Evolutionary conservation across 1,140 invertebrate species (phyloP).

Genomic region (Aethina tumida): DNA sequence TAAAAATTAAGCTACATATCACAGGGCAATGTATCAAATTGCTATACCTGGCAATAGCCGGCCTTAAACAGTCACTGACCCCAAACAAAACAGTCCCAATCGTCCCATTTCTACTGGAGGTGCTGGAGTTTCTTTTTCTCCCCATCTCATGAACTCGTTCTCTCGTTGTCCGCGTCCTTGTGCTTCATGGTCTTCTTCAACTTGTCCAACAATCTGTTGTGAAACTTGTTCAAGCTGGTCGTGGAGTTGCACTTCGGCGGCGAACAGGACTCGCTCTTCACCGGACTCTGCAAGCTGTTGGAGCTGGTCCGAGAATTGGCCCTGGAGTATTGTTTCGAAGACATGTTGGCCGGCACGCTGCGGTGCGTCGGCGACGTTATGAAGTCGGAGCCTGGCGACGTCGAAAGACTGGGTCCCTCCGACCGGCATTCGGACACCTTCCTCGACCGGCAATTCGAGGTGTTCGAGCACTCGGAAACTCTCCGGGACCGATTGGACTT

Average conservation of each 20-base stretch:
- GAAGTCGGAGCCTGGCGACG: slow-evolving; percentile 61
- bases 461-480: slow-evolving; percentile 63
- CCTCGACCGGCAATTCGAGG: slow-evolving; percentile 49
- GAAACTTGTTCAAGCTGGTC: slow-evolving; percentile 71
- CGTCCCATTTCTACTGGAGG: slow-evolving; percentile 17
- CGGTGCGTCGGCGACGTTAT: slow-evolving; percentile 50
- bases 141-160: slow-evolving; percentile 33
- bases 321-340: slow-evolving; percentile 41
- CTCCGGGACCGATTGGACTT: slow-evolving; percentile 65
- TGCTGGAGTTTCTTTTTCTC: slow-evolving; percentile 12
- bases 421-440: slow-evolving; percentile 76
- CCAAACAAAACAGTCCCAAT: too few relatives aligned
- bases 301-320: slow-evolving; percentile 48
- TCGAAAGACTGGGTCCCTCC: slow-evolving; percentile 59
- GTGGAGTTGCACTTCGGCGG: slow-evolving; percentile 46
- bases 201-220: slow-evolving; percentile 73
- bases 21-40: slow-evolving; percentile 23
- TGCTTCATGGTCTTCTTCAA: slow-evolving; percentile 64
- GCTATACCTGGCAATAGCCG: slow-evolving; percentile 20
- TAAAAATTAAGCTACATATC: slow-evolving; percentile 24
- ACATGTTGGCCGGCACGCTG: slow-evolving; percentile 47
- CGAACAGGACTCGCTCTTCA: slow-evolving; percentile 40
- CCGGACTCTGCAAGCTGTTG: slow-evolving; percentile 45
- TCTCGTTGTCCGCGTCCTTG: slow-evolving; percentile 41
- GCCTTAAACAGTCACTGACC: slow-evolving; percentile 13